Conservation (phyloP, 2,797 vertebrate species). For the Sebastes elongatus region DNA sequence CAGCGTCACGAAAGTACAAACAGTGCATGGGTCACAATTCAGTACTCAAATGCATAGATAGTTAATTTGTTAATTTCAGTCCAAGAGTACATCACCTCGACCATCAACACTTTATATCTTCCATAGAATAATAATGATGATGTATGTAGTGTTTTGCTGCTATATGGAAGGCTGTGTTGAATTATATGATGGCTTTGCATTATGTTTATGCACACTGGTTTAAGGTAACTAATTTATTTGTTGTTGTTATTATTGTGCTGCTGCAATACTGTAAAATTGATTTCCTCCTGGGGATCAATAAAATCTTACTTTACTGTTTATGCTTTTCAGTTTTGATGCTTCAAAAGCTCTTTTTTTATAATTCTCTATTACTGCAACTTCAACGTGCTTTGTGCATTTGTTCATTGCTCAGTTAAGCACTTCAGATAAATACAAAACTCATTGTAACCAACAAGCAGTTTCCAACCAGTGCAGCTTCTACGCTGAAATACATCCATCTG, state of each 20-base stretch:
- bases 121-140: not conserved
- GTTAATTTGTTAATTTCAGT: conserved; percentile 23
- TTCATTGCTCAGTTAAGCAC: conserved; percentile 29
- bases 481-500: not conserved
- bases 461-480: not conserved
- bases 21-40: conserved; percentile 55
- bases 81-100: not conserved
- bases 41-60: conserved; percentile 73
- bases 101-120: not conserved
- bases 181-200: not conserved
- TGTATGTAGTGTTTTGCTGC: not conserved
- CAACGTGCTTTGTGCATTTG: conserved; percentile 22
- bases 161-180: conserved; percentile 13
- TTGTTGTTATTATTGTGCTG: not conserved
- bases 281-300: not conserved
- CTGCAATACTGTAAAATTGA: not conserved
- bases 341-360: not conserved
- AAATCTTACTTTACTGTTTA: not conserved
- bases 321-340: too few species aligned
- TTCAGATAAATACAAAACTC: conserved; percentile 34
- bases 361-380: conserved; percentile 21
- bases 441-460: conserved; percentile 17
- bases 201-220: not conserved
- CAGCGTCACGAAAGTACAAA: conserved; percentile 27
- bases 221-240: not conserved